Base-by-base conservation (phyloP, 2,888 invertebrate genomes). In the Mechanitis messenoides region DNA sequence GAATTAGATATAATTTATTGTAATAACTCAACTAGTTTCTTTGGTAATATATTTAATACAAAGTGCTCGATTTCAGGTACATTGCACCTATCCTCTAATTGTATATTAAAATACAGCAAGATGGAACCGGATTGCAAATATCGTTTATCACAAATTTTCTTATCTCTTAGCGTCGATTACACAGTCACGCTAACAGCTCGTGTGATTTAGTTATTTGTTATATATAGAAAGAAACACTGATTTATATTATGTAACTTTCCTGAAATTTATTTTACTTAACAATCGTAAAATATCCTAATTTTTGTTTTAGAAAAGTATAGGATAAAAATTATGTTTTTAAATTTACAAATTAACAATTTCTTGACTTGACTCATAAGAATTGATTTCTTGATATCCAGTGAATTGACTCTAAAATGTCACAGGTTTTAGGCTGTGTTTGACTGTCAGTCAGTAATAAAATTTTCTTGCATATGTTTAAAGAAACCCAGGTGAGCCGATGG, bases 91-190 rank as follows among this genome's bases (percentile, higher is more conserved):
- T 33, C 45, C 20, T 50, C 61, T 64, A 64, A 64, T 62, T 59
- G 54, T 35, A 56, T 20, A 55, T 35, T 53, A 45, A 45, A 54
- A 33, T 5, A n/a, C 57, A 55, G 45, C 61, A 55, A 45, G 60
- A 47, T 47, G 35, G n/a, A 63, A 59, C 61, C 59, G 59, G 65
- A 59, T 33, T 45, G 53, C 45, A 61, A 55, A 65, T 59, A 59
- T 28, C 35, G 56, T 61, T 60, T 60, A 63, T 58, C 59, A 61
- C 63, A 63, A 61, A 61, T 55, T 53, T 58, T 33, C 54, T 47
- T 60, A 33, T 58, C 60, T 60, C 58, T 65, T 65, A 65, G 60
- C 60, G 59, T 63, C 59, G 58, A 65, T 65, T 63, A 63, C 50
- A 50, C 9, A 31, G 47, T 65, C 65, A 63, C 65, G 65, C 45